Evolutionary conservation across 2,797 vertebrate genomes (phyloP), one percentile per base, ranked within the genome.

Genomic region (Columba guinea): DNA sequence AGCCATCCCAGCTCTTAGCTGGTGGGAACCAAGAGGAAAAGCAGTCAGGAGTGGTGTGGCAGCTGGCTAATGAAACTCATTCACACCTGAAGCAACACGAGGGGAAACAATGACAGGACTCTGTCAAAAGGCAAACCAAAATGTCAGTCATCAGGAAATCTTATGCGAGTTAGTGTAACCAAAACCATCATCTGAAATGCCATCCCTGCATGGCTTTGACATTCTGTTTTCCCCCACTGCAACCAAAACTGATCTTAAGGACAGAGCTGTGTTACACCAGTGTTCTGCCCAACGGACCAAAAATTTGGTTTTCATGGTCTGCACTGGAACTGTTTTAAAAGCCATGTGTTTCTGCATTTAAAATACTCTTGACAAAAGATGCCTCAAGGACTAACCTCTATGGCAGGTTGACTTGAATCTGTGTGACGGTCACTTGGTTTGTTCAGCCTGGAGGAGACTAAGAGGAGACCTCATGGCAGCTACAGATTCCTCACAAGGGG

Each of bases 41-140:
- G 32, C 56, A 70, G 55, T 46, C 64, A 79, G 26, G 41, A 89
- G 35, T 16, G 27, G 17, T 68, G 63, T 44, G 26, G 53, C 83
- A 87, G 34, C 39, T 89, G 84, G 52, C 32, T 84, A 84, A 90
- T 34, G 77, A 94, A 95, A 82, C 41, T 9, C 41, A 70, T 89
- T 88, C 48, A 62, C 48, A 67, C 48, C 58, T 78, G 67, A 35
- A 59, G 39, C 35, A 86, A 51, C 32, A 82, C 52, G 19, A 37
- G 39, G 16, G 52, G 88, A 95, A 85, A 65, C 0, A 0, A 76
- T 20, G 60, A 48, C 46, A 79, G 18, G 8, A 75, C 16, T n/a
- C 70, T 65, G 51, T 77, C 68, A 85, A 84, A 87, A 85, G 13
- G 20, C 44, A 70, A 89, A 77, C 11, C 9, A 93, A 93, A 86